Conservation (phyloP, 2,888 invertebrate genomes). For the Pseudanteris insignis region DNA sequence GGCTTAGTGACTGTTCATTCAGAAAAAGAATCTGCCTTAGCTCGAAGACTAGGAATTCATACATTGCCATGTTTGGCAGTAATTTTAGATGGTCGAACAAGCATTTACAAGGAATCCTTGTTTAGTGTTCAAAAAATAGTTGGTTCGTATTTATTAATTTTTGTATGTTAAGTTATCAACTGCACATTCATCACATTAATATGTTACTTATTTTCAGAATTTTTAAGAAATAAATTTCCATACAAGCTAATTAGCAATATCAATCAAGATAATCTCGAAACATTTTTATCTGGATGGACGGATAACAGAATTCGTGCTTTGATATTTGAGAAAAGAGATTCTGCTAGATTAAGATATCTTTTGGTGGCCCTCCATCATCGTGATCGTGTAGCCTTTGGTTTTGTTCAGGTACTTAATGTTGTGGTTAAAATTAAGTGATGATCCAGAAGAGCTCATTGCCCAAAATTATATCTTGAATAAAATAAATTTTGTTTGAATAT, state of each 20-base stretch:
- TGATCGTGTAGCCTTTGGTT: conserved; percentile 88
- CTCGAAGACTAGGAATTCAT: conserved; percentile 81
- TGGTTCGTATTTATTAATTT: no score
- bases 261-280: conserved; percentile 77
- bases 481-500: neutral
- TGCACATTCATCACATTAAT: conserved; percentile 55
- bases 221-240: conserved; percentile 87
- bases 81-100: conserved; percentile 83
- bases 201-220: conserved; percentile 73
- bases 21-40: conserved; percentile 80
- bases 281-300: conserved; percentile 86
- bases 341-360: conserved; percentile 84
- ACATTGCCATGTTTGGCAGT: conserved; percentile 84
- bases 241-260: conserved; percentile 78
- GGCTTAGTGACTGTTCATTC: conserved; percentile 86
- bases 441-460: no score
- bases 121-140: conserved; percentile 83
- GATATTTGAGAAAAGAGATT: conserved; percentile 82
- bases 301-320: conserved; percentile 92
- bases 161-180: no score
- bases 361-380: conserved; percentile 88
- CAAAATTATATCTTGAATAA: neutral
- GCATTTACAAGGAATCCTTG: conserved; percentile 84
- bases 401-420: conserved; percentile 61
- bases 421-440: no score